Evolutionary conservation across 2,113 vertebrate genomes (phyloP).

Genomic region (Dicentrarchus labrax): DNA sequence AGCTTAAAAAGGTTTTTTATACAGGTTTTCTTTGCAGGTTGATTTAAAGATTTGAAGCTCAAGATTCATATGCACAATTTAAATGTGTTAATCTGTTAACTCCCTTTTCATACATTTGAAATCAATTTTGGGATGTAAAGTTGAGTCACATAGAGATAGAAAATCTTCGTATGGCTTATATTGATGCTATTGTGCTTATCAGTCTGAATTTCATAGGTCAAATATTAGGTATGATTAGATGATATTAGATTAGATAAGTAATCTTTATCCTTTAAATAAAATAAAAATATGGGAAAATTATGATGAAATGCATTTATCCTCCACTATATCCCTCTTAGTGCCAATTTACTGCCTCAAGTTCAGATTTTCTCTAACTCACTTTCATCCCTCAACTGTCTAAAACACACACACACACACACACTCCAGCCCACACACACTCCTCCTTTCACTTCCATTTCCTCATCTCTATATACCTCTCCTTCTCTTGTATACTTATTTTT

Average conservation of each 20-base stretch:
- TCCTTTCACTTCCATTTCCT: neutral
- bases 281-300: neutral
- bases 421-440: neutral
- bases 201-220: neutral
- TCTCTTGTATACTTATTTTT: neutral
- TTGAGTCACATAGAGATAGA: neutral
- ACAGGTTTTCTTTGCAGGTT: neutral
- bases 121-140: neutral
- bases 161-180: neutral
- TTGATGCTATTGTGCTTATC: neutral
- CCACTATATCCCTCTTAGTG: neutral
- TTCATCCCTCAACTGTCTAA: neutral
- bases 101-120: neutral
- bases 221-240: too few species aligned
- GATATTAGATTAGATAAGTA: neutral
- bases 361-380: neutral
- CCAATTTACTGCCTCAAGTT: neutral
- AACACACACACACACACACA: neutral
- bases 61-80: neutral
- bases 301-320: neutral
- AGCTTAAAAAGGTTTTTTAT: neutral
- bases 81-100: neutral
- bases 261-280: neutral
- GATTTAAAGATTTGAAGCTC: neutral
- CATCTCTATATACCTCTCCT: conserved; percentile 1